Percentiles rank a stretch among this genome's conserved stretches.
Conservation (phyloP, 2,888 invertebrate genomes). For the Meandrusa payeni region DNA sequence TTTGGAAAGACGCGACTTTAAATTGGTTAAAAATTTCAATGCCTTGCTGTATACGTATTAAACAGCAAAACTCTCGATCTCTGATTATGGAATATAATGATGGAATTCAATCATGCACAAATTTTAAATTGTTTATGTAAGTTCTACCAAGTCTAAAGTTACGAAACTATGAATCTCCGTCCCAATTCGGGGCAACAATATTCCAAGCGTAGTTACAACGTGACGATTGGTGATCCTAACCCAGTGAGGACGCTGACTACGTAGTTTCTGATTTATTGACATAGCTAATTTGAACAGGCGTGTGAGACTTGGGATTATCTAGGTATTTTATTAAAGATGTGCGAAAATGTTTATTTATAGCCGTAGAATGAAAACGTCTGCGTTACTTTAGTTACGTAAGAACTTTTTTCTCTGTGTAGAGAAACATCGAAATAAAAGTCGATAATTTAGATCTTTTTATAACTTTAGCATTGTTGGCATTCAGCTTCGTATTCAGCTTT, state of each 20-base stretch:
- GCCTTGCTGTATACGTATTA: too few relatives aligned
- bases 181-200: too few relatives aligned
- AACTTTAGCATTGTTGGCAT: constrained; percentile 31
- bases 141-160: too few relatives aligned
- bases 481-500: constrained; percentile 21
- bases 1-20: too few relatives aligned
- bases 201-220: too few relatives aligned
- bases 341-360: constrained; percentile 18
- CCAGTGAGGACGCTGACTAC: not conserved
- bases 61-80: too few relatives aligned
- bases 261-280: constrained; percentile 14
- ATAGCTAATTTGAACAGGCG: constrained; percentile 10
- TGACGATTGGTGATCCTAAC: constrained; percentile 11
- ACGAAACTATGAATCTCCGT: too few relatives aligned
- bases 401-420: constrained; percentile 2
- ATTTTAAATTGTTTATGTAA: too few relatives aligned
- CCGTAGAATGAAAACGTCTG: constrained; percentile 5
- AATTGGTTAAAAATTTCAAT: too few relatives aligned
- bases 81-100: too few relatives aligned
- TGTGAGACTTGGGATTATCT: constrained; percentile 11
- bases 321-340: constrained; percentile 14
- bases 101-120: too few relatives aligned
- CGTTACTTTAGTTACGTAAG: constrained; percentile 17
- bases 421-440: constrained; percentile 12
- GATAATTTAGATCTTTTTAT: constrained; percentile 16